phyloP scores from a whole-genome alignment of 2,113 vertebrate genomes.

The Sminthopsis crassicaudata region DNA sequence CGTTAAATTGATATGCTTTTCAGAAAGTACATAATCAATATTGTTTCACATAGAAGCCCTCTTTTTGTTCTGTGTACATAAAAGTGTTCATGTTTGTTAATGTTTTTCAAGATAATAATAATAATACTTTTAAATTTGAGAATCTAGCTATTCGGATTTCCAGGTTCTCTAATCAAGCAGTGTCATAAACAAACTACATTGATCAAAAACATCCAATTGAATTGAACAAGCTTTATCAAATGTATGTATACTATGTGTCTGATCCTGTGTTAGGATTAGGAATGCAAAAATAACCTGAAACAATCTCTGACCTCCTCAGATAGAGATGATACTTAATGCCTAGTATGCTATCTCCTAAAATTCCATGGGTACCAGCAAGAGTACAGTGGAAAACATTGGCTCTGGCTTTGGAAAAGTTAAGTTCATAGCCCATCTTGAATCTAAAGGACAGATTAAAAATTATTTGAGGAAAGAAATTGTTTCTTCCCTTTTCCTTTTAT shows the following conservation, averaged over 20 bases:
- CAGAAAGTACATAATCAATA: not conserved
- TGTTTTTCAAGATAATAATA: not conserved
- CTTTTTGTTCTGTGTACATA: not conserved
- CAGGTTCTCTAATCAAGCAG: not conserved
- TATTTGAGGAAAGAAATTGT: not conserved
- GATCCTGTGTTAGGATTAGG: not conserved
- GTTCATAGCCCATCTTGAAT: not conserved
- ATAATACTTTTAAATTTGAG: not conserved
- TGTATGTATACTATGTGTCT: not conserved
- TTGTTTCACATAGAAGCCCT: not conserved
- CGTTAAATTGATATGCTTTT: not conserved
- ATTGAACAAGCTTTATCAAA: not conserved
- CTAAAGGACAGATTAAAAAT: not conserved
- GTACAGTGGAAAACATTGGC: not conserved
- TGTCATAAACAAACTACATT: not conserved
- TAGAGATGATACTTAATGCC: not conserved
- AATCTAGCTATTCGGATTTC: not conserved
- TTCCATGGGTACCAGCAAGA: not conserved
- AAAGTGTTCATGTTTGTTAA: not conserved
- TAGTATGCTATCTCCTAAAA: not conserved
- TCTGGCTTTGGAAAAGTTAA: not conserved
- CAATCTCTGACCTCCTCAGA: not conserved
- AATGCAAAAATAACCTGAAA: not conserved
- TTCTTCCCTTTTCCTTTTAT: not conserved
- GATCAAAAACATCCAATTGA: not conserved